These are phyloP conservation scores for Apolygus lucorum DNA, from an alignment of 1,140 invertebrate species.

Conservation along the genomic window DNA sequence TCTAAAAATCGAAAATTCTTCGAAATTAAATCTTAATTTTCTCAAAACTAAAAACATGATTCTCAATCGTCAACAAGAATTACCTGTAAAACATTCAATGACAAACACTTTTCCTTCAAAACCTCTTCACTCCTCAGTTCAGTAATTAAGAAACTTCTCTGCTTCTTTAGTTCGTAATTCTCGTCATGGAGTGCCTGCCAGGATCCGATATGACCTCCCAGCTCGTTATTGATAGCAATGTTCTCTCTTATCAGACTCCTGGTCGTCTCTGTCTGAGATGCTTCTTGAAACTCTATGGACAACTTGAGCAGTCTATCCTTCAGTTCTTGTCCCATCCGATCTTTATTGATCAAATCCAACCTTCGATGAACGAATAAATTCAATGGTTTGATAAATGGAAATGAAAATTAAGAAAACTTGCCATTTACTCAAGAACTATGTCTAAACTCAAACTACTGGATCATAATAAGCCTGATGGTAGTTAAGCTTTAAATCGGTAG, in stretches of 20 bases:
- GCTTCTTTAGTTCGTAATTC: not conserved
- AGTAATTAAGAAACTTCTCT: not conserved
- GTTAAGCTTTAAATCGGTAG: too few relatives aligned
- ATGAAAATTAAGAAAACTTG: too few relatives aligned
- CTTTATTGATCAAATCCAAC: not conserved
- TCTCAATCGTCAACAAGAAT: too few relatives aligned
- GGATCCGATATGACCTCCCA: not conserved
- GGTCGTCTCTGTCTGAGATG: not conserved
- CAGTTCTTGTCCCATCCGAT: not conserved
- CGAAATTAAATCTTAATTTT: too few relatives aligned
- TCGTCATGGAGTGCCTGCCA: not conserved
- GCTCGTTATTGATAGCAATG: constrained; percentile 5
- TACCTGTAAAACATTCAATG: not conserved
- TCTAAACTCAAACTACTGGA: too few relatives aligned
- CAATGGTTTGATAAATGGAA: too few relatives aligned
- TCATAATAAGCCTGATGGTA: too few relatives aligned
- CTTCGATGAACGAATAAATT: not conserved
- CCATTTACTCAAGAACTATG: too few relatives aligned
- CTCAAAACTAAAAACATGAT: too few relatives aligned
- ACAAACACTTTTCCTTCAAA: not conserved
- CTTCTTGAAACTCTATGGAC: constrained; percentile 5
- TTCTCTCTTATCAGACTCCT: not conserved
- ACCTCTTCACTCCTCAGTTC: not conserved
- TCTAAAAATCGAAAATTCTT: too few relatives aligned
- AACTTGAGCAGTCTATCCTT: not conserved